Evolutionary conservation across 2,113 vertebrate genomes (phyloP).

Genomic region (Dicaeum eximium): DNA sequence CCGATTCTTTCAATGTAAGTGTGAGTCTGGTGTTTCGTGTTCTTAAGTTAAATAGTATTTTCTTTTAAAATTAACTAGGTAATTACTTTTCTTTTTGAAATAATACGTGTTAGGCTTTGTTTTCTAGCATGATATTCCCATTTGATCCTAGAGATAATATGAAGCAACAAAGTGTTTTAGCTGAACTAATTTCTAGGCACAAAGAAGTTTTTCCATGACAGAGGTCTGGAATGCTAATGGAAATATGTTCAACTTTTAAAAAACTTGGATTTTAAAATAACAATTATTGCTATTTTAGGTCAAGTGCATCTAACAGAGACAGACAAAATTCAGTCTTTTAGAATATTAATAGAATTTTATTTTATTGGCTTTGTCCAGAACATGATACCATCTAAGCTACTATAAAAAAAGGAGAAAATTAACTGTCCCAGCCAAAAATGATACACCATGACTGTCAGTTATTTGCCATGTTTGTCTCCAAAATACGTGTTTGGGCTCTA

Average conservation of each 20-base stretch:
- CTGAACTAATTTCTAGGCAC: not conserved
- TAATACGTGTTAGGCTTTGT: not conserved
- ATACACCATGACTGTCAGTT: not conserved
- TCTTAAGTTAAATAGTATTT: not conserved
- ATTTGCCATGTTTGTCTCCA: not conserved
- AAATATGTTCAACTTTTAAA: not conserved
- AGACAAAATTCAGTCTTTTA: not conserved
- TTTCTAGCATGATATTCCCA: not conserved
- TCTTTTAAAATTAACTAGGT: not conserved
- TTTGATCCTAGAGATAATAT: not conserved
- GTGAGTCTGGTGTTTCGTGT: not conserved
- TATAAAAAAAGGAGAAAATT: not conserved
- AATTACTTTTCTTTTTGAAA: not conserved
- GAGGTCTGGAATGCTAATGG: not conserved
- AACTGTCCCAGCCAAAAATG: not conserved
- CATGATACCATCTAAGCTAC: not conserved
- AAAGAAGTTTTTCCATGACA: not conserved
- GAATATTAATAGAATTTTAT: not conserved
- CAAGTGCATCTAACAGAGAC: not conserved
- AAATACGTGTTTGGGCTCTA: not conserved
- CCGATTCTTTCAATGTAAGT: constrained; percentile 96
- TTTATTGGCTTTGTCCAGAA: not conserved
- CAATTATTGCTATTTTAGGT: not conserved
- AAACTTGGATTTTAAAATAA: not conserved
- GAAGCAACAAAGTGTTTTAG: not conserved